Evolutionary conservation across 2,888 invertebrate genomes (phyloP).

Genomic region (Euphydryas editha): DNA sequence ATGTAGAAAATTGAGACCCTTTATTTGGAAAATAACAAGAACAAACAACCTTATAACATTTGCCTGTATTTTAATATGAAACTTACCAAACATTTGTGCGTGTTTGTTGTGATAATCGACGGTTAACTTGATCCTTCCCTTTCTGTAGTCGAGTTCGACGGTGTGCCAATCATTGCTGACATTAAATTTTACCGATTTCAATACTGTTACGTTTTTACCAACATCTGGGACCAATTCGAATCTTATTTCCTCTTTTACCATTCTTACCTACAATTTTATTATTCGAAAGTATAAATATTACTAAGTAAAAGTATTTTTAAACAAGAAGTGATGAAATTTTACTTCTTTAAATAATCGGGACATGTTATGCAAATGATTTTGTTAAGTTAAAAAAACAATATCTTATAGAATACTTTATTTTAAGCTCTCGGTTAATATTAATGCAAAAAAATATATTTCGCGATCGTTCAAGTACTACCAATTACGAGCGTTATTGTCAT

Average conservation of each 20-base stretch:
- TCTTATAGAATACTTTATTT: not conserved
- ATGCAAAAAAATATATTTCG: not conserved
- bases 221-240: conserved; percentile 91
- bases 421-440: not conserved
- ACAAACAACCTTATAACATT: not conserved
- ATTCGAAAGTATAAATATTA: not conserved
- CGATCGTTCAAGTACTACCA: conserved; percentile 13
- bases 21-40: not conserved
- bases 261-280: conserved; percentile 83
- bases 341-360: not conserved
- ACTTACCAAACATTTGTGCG: conserved; percentile 85
- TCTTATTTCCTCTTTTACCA: conserved; percentile 92
- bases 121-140: conserved; percentile 88
- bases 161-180: conserved; percentile 92
- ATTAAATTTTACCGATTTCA: conserved; percentile 92
- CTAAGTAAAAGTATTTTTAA: not conserved
- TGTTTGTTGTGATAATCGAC: conserved; percentile 91
- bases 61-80: too few species aligned
- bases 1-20: too few species aligned
- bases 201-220: conserved; percentile 89
- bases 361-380: not conserved
- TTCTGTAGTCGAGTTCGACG: conserved; percentile 89
- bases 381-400: not conserved
- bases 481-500: conserved; percentile 15
- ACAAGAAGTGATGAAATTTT: not conserved